A percentile compares a stretch with the other conserved stretches of the same genome.
Conservation (phyloP, 2,113 vertebrate species). For the Hydrolagus affinis region DNA sequence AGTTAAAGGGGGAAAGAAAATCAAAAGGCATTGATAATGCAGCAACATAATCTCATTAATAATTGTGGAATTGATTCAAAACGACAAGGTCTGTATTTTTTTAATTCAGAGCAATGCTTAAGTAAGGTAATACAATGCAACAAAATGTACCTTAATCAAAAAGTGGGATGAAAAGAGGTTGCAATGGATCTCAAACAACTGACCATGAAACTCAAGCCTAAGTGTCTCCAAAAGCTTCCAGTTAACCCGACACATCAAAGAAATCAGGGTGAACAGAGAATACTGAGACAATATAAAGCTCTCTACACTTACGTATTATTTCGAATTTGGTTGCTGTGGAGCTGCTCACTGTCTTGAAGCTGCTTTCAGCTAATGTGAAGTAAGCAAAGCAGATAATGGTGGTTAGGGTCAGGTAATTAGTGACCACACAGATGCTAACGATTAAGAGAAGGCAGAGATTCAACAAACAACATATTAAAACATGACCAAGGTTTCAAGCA, state of each 20-base stretch:
- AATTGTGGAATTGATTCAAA: neutral
- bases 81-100: too few species aligned
- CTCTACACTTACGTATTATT: conserved; percentile 77
- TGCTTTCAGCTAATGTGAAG: conserved; percentile 74
- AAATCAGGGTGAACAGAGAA: neutral
- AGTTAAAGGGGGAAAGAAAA: neutral
- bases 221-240: neutral
- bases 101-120: neutral
- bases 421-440: neutral
- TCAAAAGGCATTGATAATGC: neutral
- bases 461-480: neutral
- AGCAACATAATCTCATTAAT: conserved; percentile 22
- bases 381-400: conserved; percentile 50
- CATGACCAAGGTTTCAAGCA: neutral
- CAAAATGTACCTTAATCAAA: conserved; percentile 37
- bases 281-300: neutral
- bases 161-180: conserved; percentile 33
- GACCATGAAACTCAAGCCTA: neutral
- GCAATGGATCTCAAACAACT: neutral
- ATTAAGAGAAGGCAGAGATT: neutral
- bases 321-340: conserved; percentile 80
- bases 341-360: conserved; percentile 89
- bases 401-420: conserved; percentile 1
- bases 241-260: neutral
- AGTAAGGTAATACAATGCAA: conserved; percentile 38